phyloP scores from a whole-genome alignment of 2,888 invertebrate genomes.

The Eilema depressum region DNA sequence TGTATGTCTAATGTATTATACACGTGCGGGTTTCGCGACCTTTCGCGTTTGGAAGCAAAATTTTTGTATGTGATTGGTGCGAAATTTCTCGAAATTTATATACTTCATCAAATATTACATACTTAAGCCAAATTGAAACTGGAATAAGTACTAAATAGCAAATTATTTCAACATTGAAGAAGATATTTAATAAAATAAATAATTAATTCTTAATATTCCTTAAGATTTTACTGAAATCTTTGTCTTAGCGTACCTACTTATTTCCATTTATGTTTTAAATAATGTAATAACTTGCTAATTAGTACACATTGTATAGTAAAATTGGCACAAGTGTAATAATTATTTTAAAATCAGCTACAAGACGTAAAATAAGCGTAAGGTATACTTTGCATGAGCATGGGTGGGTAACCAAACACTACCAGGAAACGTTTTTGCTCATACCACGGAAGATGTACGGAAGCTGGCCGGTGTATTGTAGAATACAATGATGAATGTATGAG shows the following conservation, averaged over 20 bases:
- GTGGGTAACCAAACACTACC: slow-evolving; percentile 8
- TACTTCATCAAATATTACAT: slow-evolving; percentile 16
- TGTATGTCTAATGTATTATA: slow-evolving; percentile 14
- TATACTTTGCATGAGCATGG: slow-evolving; percentile 52
- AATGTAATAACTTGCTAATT: not conserved
- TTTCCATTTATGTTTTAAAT: not conserved
- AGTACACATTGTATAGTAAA: not conserved
- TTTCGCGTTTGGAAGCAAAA: not conserved
- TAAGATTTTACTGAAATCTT: not conserved
- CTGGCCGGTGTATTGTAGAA: too few relatives aligned
- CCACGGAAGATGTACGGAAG: slow-evolving; percentile 10
- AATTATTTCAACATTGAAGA: not conserved
- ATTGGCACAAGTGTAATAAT: slow-evolving; percentile 13
- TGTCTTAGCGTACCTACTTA: not conserved
- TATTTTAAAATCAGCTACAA: not conserved
- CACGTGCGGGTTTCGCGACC: slow-evolving; percentile 28
- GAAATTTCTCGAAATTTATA: not conserved
- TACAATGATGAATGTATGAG: too few relatives aligned
- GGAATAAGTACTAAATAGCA: not conserved
- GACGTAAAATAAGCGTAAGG: not conserved
- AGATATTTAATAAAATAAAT: not conserved
- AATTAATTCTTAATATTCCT: too few relatives aligned
- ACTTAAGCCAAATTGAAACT: slow-evolving; percentile 1
- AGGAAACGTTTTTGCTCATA: not conserved
- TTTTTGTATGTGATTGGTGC: not conserved